Percentiles rank a stretch among this genome's conserved stretches.
phyloP scores from a whole-genome alignment of 2,888 invertebrate species.

The Dendrolimus houi region DNA sequence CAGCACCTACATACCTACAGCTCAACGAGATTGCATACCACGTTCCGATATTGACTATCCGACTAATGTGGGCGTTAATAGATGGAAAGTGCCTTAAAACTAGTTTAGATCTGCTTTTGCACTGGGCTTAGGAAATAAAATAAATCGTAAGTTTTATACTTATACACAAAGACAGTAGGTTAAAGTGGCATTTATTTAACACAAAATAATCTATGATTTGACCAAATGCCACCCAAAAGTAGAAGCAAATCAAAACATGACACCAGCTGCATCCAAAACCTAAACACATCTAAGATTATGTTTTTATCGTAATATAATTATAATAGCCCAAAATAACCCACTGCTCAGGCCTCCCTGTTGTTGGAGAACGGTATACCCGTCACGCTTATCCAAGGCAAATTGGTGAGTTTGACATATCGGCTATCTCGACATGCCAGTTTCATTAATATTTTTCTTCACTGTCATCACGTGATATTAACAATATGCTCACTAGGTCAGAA shows the following conservation, averaged over 20 bases:
- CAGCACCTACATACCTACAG: constrained; percentile 28
- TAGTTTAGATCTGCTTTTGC: constrained; percentile 10
- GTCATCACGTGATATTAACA: no score
- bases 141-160: no score
- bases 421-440: background rate
- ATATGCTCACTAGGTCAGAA: no score
- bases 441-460: no score
- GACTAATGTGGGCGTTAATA: constrained; percentile 57
- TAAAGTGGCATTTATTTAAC: no score
- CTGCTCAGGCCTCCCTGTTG: background rate
- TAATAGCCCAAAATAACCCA: background rate
- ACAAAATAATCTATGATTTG: no score
- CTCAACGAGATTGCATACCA: constrained; percentile 46
- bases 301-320: background rate
- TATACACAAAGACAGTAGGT: no score
- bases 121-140: background rate
- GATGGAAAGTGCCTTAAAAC: constrained; percentile 48
- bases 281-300: no score
- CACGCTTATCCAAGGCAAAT: background rate
- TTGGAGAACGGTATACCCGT: background rate
- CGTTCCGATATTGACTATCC: constrained; percentile 45
- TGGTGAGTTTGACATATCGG: background rate
- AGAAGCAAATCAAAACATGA: no score
- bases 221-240: no score
- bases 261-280: no score